Evolutionary conservation across 2,888 invertebrate genomes (phyloP), one percentile per base, ranked within the genome.

Genomic region (Buathra laborator): DNA sequence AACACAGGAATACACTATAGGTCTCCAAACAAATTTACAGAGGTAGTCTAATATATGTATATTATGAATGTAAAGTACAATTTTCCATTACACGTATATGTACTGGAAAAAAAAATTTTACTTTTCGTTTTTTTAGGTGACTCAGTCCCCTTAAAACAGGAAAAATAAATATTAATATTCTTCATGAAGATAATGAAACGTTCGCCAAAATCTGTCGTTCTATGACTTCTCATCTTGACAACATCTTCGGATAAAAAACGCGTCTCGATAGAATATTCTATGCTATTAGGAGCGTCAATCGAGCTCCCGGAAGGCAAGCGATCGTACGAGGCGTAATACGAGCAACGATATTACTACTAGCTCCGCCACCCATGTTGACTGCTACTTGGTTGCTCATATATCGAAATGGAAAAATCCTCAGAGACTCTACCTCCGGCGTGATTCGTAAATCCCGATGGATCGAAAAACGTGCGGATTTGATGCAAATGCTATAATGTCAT

Each of bases 361-460:
- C 10, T 19, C 53, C 16, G 19, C 19, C 19, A 2, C 7, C 19
- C 19, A 7, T 6, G 37, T 7, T 19, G 53, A 53, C 16, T 19
- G 3, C 53, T 6, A 53, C 53, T 10, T 9, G 53, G 16, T 16
- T 10, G 24, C 12, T 5, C 24, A 24, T 56, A 24, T 24, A 12
- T 56, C 56, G 24, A 24, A 24, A 56, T 12, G 24, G 19, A 56
- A 56, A 56, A 56, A 24, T 56, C 3, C 56, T 56, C 10, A 19
- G 56, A 9, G 56, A 12, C 19, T 3, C 24, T 24, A 56, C 24
- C 19, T 56, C 10, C 4, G 19, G 56, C 19, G 56, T 56, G 12
- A 56, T 56, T 56, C 56, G 56, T 56, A 19, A 56, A 56, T 56
- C 56, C 56, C 24, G 24, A 24, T 24, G 19, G 19, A 56, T 56